Conservation (phyloP, 1,140 invertebrate species). For the Pseudomyrmex sp. region DNA sequence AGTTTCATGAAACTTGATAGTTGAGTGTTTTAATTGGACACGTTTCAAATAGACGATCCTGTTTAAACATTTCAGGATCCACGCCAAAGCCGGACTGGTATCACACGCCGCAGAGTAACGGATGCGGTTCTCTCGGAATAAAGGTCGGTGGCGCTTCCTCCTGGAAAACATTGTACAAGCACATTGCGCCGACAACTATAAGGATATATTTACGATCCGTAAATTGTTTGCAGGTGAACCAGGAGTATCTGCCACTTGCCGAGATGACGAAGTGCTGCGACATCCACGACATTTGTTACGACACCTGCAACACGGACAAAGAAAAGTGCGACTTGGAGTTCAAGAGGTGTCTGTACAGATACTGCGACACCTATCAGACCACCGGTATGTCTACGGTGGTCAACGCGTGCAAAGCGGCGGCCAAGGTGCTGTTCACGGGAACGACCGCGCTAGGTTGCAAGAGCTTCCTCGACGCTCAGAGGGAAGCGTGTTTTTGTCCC, state of each 20-base stretch:
- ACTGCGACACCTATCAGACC: slow-evolving; percentile 90
- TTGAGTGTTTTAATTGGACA: neutral
- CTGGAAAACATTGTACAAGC: neutral
- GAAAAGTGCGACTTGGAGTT: slow-evolving; percentile 95
- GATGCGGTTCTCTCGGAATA: slow-evolving; percentile 91
- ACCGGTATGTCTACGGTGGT: slow-evolving; percentile 86
- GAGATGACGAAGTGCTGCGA: slow-evolving; percentile 95
- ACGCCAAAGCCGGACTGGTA: slow-evolving; percentile 89
- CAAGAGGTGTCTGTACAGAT: slow-evolving; percentile 93
- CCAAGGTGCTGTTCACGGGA: slow-evolving; percentile 93
- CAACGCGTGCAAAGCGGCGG: slow-evolving; percentile 93
- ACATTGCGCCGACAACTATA: too few relatives aligned
- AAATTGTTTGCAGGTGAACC: slow-evolving; percentile 87
- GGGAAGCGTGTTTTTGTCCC: slow-evolving; percentile 91
- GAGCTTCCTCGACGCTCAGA: slow-evolving; percentile 92
- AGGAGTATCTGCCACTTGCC: slow-evolving; percentile 90
- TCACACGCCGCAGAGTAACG: slow-evolving; percentile 91
- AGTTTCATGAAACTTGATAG: too few relatives aligned
- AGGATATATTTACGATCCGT: neutral
- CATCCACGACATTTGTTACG: slow-evolving; percentile 95
- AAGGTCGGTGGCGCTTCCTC: slow-evolving; percentile 69
- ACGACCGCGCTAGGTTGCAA: slow-evolving; percentile 93
- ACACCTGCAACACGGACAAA: slow-evolving; percentile 94
- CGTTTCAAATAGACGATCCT: neutral
- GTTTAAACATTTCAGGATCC: slow-evolving; percentile 85